Conservation (phyloP, 2,797 vertebrate genomes). For the Benthosema pterotum region DNA sequence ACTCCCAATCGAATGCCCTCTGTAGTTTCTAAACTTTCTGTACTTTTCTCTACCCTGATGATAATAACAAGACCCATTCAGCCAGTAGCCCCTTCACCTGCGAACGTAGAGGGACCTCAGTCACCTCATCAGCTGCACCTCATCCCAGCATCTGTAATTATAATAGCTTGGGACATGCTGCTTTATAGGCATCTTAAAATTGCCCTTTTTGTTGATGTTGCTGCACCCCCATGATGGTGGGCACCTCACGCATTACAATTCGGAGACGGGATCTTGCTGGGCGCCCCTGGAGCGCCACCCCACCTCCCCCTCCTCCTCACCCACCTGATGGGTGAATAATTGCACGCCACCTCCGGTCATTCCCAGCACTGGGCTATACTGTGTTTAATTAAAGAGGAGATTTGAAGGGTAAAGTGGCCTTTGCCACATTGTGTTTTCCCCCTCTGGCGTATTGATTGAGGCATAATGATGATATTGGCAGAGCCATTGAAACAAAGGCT, state of each 20-base stretch:
- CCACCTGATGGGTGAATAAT: slow-evolving; percentile 42
- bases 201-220: slow-evolving; percentile 41
- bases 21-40: too few relatives aligned
- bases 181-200: slow-evolving; percentile 42
- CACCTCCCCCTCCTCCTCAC: neutral
- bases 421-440: neutral
- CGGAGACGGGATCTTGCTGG: neutral
- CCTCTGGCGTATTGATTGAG: slow-evolving; percentile 1
- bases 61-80: neutral
- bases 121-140: slow-evolving; percentile 57
- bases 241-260: slow-evolving; percentile 43
- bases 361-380: neutral
- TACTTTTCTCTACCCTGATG: slow-evolving; percentile 9
- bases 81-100: slow-evolving; percentile 19
- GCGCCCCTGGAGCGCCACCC: neutral
- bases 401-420: slow-evolving; percentile 13
- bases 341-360: slow-evolving; percentile 23
- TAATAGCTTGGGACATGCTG: slow-evolving; percentile 51
- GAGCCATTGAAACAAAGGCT: slow-evolving; percentile 6
- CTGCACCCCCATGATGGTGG: slow-evolving; percentile 37
- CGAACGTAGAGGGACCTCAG: slow-evolving; percentile 37
- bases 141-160: slow-evolving; percentile 60
- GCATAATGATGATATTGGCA: slow-evolving; percentile 12
- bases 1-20: too few relatives aligned
- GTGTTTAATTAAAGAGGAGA: slow-evolving; percentile 11